Conservation (phyloP, 2,888 invertebrate genomes). For the Stomorhina lunata region DNA sequence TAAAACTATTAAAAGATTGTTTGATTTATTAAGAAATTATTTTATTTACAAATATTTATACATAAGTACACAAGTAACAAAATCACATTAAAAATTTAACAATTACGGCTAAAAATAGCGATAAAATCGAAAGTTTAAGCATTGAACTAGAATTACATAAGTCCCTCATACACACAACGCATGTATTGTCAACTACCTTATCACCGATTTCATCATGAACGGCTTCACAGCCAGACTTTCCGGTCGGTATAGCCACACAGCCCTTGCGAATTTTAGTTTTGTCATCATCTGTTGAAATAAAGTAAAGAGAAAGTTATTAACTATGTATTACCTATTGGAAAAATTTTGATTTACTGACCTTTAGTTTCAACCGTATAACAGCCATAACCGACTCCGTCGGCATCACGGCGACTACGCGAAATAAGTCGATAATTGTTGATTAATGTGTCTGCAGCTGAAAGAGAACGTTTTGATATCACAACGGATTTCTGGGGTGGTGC, state of each 20-base stretch:
- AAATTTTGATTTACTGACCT: slow-evolving; percentile 36
- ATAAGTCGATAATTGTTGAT: slow-evolving; percentile 70
- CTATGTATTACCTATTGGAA: not conserved
- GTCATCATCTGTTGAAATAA: slow-evolving; percentile 21
- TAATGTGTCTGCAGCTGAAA: slow-evolving; percentile 62
- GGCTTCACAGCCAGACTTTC: slow-evolving; percentile 58
- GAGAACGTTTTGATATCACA: not conserved
- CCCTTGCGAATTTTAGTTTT: slow-evolving; percentile 67
- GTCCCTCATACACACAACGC: slow-evolving; percentile 69
- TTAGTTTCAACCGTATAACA: slow-evolving; percentile 70
- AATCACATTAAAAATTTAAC: slow-evolving; percentile 20
- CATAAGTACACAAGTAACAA: not conserved
- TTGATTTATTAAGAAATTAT: not conserved
- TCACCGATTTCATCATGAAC: slow-evolving; percentile 26
- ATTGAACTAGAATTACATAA: slow-evolving; percentile 71
- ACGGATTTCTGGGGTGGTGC: not conserved
- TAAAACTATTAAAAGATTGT: too few species aligned
- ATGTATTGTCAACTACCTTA: slow-evolving; percentile 48
- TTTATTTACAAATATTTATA: not conserved
- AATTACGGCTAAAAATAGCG: slow-evolving; percentile 57
- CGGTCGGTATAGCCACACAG: slow-evolving; percentile 68
- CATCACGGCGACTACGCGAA: slow-evolving; percentile 55
- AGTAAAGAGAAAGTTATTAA: not conserved
- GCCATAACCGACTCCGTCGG: slow-evolving; percentile 40
- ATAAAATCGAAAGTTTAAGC: slow-evolving; percentile 66